Conservation (phyloP, 2,797 vertebrate species). For the Danio tinwini region DNA sequence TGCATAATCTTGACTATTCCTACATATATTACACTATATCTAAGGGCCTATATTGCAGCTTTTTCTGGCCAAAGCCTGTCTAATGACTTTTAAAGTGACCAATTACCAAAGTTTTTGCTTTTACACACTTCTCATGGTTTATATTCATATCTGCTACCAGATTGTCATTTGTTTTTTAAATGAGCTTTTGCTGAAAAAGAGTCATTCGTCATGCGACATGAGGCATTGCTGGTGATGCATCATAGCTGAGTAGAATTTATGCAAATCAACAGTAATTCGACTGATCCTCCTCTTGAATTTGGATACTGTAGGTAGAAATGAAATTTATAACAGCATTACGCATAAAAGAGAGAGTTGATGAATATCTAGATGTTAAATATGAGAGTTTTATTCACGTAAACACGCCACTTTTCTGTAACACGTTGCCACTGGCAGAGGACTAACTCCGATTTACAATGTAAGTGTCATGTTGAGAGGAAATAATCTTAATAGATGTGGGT, state of each 20-base stretch:
- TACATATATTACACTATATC: not conserved
- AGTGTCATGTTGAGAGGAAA: constrained; percentile 43
- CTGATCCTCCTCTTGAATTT: not conserved
- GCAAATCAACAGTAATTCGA: not conserved
- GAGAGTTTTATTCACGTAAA: not conserved
- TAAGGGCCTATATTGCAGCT: not conserved
- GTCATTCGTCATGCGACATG: not conserved
- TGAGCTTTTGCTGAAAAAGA: not conserved
- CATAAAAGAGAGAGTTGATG: not conserved
- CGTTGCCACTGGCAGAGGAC: not conserved
- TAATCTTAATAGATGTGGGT: constrained; percentile 17
- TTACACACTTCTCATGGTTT: not conserved
- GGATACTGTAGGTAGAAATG: not conserved
- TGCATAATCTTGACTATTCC: not conserved
- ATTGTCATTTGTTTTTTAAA: not conserved
- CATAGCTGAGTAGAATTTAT: not conserved
- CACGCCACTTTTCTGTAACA: not conserved
- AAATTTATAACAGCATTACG: not conserved
- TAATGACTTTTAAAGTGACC: not conserved
- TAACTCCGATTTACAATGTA: constrained; percentile 29
- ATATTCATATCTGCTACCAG: not conserved
- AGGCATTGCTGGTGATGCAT: not conserved
- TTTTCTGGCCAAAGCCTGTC: not conserved
- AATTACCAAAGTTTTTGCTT: not conserved
- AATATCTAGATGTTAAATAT: not conserved